Evolutionary conservation across 2,888 invertebrate genomes (phyloP).

Genomic region (Machimus rusticus): DNA sequence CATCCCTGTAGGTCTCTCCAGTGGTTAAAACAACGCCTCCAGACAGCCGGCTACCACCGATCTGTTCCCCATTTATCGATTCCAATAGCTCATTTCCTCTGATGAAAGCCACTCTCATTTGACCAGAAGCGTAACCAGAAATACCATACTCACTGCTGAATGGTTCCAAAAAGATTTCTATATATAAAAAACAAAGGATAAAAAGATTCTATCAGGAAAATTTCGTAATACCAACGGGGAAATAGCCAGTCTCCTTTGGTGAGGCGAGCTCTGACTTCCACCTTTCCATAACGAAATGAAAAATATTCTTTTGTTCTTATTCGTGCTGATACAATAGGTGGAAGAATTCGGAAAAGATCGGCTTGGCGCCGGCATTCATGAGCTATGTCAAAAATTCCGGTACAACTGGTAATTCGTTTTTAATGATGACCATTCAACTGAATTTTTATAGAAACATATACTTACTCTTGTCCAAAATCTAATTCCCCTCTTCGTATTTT

Average conservation of each 20-base stretch:
- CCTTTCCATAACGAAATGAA: constrained; percentile 73
- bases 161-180: constrained; percentile 74
- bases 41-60: constrained; percentile 54
- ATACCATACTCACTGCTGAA: constrained; percentile 69
- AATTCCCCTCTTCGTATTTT: constrained; percentile 55
- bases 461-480: constrained; percentile 59
- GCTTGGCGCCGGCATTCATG: constrained; percentile 57
- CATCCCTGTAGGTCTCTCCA: constrained; percentile 59
- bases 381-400: constrained; percentile 62
- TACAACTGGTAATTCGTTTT: constrained; percentile 62
- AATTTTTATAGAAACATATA: neutral
- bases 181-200: constrained; percentile 44
- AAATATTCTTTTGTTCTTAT: constrained; percentile 70
- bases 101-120: constrained; percentile 75
- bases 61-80: constrained; percentile 51
- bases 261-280: constrained; percentile 75
- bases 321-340: constrained; percentile 73
- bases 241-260: constrained; percentile 81
- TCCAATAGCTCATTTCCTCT: constrained; percentile 68
- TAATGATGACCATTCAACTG: neutral
- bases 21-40: constrained; percentile 55
- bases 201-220: constrained; percentile 20
- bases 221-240: constrained; percentile 68
- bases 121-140: constrained; percentile 69
- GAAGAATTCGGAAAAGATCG: constrained; percentile 66